Evolutionary conservation across 2,888 invertebrate genomes (phyloP), one percentile per base, ranked within the genome.

Genomic region (Epinotia ramella): DNA sequence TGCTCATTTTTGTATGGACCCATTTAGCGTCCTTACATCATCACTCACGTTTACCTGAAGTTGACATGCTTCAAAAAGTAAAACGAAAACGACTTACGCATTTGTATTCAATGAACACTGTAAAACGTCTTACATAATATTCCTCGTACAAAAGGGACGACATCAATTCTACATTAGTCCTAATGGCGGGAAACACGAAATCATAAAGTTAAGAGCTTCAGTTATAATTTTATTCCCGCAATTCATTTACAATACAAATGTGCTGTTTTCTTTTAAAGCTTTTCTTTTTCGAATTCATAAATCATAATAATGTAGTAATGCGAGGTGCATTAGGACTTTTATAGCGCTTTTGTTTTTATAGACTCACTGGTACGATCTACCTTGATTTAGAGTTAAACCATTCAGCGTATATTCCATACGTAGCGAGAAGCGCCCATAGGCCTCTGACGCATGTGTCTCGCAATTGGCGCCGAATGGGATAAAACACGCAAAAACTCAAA

Each of bases 131-230:
- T 65, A 74, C 65, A 4, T 53, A 69, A 60, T 60, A 28, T n/a
- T n/a, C 40, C 16, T 20, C 33, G 57, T 33, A 63, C 69, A 59
- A 60, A 71, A 62, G 74, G 28, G 57, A 33, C 63, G 63, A 75
- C 75, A 76, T 76, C 76, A 76, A 76, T 72, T 72, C 71, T 72
- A 76, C 76, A 72, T 76, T 76, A 76, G 72, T 67, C 65, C 62
- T 76, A 76, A 76, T 76, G 66, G 72, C 24, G 46, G 67, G 76
- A 72, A 76, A 76, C 76, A 76, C 72, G 76, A 57, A 76, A 76
- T 76, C 76, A 49, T 72, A 76, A 76, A 72, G 74, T 70, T 69
- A 70, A 75, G 76, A 76, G 71, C 66, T 72, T 57, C 49, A 12
- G 70, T 66, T 71, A 75, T 70, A 70, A 72, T 76, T 76, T 76